Evolutionary conservation across 1,140 invertebrate genomes (phyloP), one percentile per base, ranked within the genome.

Genomic region (Zaprionus lachaisei): DNA sequence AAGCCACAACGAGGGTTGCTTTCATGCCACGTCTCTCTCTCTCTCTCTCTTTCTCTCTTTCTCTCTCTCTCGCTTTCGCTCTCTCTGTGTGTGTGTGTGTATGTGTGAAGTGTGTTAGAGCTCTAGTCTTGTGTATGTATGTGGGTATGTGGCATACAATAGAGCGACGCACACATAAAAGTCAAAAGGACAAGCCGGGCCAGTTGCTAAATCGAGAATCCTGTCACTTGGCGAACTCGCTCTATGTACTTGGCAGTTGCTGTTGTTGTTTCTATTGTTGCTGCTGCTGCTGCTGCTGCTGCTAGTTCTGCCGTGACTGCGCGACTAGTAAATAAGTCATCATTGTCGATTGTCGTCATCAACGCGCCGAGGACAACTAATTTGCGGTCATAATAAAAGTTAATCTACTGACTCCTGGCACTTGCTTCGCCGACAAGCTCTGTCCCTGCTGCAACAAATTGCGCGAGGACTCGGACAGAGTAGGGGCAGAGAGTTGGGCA

Each of bases 351-450:
- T 90, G 86, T 90, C 85, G 85, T 90, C 85, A 90, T 90, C 85
- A 90, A 81, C 85, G 79, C 84, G 84, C 77, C 74, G 79, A 91
- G 85, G 86, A 92, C 91, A 92, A 92, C 91, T 92, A 92, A 92
- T 92, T 92, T 92, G 91, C 87, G 91, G 91, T 91, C 83, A 92
- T 92, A 92, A 92, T 92, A 92, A 92, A 91, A 92, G 91, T 92
- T 92, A 91, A 92, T 92, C 85, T 90, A 90, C 81, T 90, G 81
- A 85, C 85, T 90, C 76, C 77, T 82, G 74, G 72, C 76, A 55
- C 65, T 61, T 66, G 79, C 72, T 81, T 22, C 54, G 62, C 55
- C 57, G 26, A 37, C 47, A 63, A 38, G 1, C 15, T 38, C 24
- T 71, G 68, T 65, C 37, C 12, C 57, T 76, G 67, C 73, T 77